phyloP scores from a whole-genome alignment of 2,888 invertebrate species.

The Apamea sordens region DNA sequence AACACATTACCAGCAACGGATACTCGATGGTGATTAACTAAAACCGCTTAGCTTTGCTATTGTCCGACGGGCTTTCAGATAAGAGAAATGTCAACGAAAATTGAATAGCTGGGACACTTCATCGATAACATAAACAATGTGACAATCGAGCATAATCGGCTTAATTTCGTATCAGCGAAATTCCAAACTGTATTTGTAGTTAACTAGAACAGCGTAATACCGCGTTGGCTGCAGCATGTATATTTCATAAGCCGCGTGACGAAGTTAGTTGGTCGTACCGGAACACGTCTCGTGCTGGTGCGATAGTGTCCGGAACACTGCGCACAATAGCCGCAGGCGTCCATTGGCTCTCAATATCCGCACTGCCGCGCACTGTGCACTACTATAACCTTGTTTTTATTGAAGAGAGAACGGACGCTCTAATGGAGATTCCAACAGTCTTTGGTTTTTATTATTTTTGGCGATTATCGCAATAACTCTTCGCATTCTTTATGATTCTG shows the following conservation, averaged over 20 bases:
- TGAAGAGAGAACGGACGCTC: slow-evolving; percentile 43
- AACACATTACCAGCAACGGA: neutral
- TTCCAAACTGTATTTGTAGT: slow-evolving; percentile 29
- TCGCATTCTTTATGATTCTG: neutral
- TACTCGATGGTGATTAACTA: neutral
- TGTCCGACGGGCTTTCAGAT: neutral
- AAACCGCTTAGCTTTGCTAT: slow-evolving; percentile 18
- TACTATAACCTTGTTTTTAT: slow-evolving; percentile 54
- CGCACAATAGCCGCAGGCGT: slow-evolving; percentile 66
- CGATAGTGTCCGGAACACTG: slow-evolving; percentile 52
- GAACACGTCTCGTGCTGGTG: slow-evolving; percentile 31
- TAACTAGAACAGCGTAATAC: slow-evolving; percentile 24
- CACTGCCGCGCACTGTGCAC: slow-evolving; percentile 59
- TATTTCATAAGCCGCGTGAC: slow-evolving; percentile 59
- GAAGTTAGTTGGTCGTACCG: slow-evolving; percentile 46
- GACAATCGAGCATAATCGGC: slow-evolving; percentile 40
- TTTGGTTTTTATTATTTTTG: slow-evolving; percentile 30
- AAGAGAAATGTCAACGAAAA: neutral
- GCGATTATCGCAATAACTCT: slow-evolving; percentile 38
- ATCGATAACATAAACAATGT: slow-evolving; percentile 26
- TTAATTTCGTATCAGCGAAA: slow-evolving; percentile 35
- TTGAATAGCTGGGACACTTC: neutral
- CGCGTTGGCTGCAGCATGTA: slow-evolving; percentile 34
- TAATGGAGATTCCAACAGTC: slow-evolving; percentile 16
- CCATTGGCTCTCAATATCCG: slow-evolving; percentile 73